These are phyloP conservation scores for Caenorhabditis latens DNA, from an alignment of 1,140 invertebrate genomes.

Conservation along the genomic window DNA sequence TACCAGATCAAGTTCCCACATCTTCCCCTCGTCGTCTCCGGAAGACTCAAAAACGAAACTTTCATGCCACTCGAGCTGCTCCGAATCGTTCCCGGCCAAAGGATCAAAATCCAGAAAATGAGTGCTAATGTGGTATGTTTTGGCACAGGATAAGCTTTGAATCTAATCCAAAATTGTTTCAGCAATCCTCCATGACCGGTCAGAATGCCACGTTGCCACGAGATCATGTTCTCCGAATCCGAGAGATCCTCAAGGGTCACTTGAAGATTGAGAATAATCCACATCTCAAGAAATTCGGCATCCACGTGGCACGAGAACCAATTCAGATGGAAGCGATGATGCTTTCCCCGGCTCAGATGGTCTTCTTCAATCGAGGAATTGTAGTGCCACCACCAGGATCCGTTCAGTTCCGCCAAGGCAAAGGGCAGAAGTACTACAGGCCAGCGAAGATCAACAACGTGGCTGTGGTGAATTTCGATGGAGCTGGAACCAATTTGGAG, in stretches of 20 bases:
- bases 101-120: neutral
- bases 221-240: neutral
- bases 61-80: neutral
- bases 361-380: neutral
- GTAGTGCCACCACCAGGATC: neutral
- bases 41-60: neutral
- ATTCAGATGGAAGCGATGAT: neutral
- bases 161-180: neutral
- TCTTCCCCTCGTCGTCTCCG: neutral
- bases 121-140: neutral
- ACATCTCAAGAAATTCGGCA: neutral
- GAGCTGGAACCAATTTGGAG: neutral
- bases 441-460: neutral
- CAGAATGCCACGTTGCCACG: neutral
- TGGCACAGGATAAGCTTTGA: too few relatives aligned
- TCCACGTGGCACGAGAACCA: neutral
- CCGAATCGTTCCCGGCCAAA: neutral
- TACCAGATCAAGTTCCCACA: neutral
- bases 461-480: neutral
- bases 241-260: neutral
- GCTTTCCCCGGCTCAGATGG: neutral
- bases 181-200: slow-evolving; percentile 13
- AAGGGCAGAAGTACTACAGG: neutral
- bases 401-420: neutral
- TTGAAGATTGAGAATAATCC: neutral